Evolutionary conservation across 2,888 invertebrate species (phyloP).

Genomic region (Heliconius erato): DNA sequence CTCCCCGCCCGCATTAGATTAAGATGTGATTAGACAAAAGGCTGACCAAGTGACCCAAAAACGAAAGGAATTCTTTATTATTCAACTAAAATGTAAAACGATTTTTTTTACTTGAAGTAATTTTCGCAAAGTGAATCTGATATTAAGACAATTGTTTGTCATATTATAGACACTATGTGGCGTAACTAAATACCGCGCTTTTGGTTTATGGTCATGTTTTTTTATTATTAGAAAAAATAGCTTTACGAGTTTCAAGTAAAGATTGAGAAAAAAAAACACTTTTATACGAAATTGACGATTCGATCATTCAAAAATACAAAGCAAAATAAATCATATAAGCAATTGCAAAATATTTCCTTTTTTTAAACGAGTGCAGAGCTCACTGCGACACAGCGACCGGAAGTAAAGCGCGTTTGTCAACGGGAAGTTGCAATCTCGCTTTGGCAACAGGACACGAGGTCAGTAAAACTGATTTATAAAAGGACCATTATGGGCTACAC

Average conservation of each 20-base stretch:
- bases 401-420: slow-evolving; percentile 43
- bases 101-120: neutral
- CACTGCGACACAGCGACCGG: slow-evolving; percentile 35
- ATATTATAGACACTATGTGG: too few species aligned
- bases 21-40: slow-evolving; percentile 2
- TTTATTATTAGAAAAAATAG: too few species aligned
- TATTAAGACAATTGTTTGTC: too few species aligned
- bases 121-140: neutral
- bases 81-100: neutral
- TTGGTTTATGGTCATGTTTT: too few species aligned
- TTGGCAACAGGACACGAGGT: slow-evolving; percentile 33
- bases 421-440: slow-evolving; percentile 40
- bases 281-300: neutral
- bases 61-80: neutral
- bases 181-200: neutral
- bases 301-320: neutral
- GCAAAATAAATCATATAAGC: neutral
- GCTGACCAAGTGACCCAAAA: neutral
- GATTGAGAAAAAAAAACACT: neutral
- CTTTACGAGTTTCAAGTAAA: too few species aligned
- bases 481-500: neutral
- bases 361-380: slow-evolving; percentile 8
- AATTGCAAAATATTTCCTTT: slow-evolving; percentile 10
- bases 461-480: slow-evolving; percentile 30
- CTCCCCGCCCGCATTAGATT: slow-evolving; percentile 18